These are phyloP conservation scores for Seriola rivoliana DNA, from an alignment of 2,113 vertebrate genomes.

Conservation along the genomic window DNA sequence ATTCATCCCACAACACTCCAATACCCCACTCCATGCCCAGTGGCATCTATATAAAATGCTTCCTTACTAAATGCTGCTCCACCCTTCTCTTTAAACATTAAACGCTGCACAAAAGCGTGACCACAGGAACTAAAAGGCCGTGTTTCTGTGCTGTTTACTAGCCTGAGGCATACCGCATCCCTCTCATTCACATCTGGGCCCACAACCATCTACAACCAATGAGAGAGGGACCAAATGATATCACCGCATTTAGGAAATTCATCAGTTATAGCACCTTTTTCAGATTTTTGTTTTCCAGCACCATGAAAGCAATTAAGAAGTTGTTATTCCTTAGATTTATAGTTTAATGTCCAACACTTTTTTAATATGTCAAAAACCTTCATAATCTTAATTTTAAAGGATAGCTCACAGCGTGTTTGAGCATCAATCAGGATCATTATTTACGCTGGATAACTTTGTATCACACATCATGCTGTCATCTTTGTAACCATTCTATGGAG, in stretches of 20 bases:
- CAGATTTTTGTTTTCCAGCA: constrained; percentile 12
- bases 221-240: constrained; percentile 55
- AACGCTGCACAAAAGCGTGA: constrained; percentile 75
- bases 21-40: constrained; percentile 74
- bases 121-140: constrained; percentile 77
- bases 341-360: neutral
- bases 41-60: constrained; percentile 84
- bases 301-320: neutral
- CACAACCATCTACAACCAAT: constrained; percentile 57
- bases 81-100: constrained; percentile 87
- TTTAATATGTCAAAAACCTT: neutral
- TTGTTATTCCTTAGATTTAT: neutral
- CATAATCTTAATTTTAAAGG: neutral
- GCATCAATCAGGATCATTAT: neutral
- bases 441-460: no score
- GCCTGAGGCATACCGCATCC: constrained; percentile 71
- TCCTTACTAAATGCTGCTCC: constrained; percentile 83
- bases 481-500: no score
- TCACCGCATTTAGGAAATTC: constrained; percentile 41
- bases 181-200: constrained; percentile 68
- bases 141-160: constrained; percentile 78
- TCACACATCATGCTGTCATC: neutral
- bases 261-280: constrained; percentile 45
- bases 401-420: neutral
- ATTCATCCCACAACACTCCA: constrained; percentile 57